Evolutionary conservation across 2,888 invertebrate species (phyloP).

Genomic region (Ariolimax columbianus): DNA sequence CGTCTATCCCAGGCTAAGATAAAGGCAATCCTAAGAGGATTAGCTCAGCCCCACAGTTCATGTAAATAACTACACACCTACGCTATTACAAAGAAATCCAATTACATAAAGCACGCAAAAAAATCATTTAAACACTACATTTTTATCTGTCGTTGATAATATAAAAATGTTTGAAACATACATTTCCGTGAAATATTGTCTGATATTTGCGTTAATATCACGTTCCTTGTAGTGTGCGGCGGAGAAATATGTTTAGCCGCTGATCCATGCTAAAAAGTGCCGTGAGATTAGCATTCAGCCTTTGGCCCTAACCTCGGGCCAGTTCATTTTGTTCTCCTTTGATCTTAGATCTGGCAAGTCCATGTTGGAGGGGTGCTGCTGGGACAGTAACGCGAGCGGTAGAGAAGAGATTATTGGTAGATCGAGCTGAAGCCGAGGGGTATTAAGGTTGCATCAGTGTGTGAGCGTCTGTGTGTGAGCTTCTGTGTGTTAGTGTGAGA

Average conservation of each 20-base stretch:
- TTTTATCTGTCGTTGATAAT: background rate
- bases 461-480: no score
- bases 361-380: slow-evolving; percentile 34
- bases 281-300: slow-evolving; percentile 52
- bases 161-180: background rate
- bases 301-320: slow-evolving; percentile 51
- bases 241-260: slow-evolving; percentile 44
- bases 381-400: background rate
- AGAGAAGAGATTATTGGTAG: no score
- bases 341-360: slow-evolving; percentile 29
- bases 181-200: no score
- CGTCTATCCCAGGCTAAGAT: slow-evolving; percentile 64
- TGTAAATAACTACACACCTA: slow-evolving; percentile 56
- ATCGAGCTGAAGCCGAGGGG: no score
- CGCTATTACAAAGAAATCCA: slow-evolving; percentile 23
- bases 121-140: no score
- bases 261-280: slow-evolving; percentile 52
- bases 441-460: no score
- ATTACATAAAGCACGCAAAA: no score
- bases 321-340: slow-evolving; percentile 49
- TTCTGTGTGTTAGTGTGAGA: no score
- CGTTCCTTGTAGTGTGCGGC: background rate
- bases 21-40: slow-evolving; percentile 74
- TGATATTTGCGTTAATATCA: no score
- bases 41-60: slow-evolving; percentile 64